Percentiles rank a stretch among this genome's conserved stretches.
These are phyloP conservation scores for Glyphotaelius pellucidus DNA, from an alignment of 2,888 invertebrate genomes.

Conservation along the genomic window DNA sequence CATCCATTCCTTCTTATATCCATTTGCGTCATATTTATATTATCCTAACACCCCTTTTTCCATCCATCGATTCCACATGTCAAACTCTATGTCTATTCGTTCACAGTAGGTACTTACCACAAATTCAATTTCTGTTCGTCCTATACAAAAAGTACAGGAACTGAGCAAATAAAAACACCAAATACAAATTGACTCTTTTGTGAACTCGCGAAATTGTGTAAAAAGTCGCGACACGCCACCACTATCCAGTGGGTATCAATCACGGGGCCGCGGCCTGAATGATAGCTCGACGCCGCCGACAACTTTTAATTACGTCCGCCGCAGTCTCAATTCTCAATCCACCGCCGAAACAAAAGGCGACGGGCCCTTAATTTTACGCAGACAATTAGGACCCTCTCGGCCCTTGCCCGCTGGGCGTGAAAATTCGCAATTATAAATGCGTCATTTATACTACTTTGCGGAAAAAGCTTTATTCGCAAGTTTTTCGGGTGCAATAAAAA, in stretches of 20 bases:
- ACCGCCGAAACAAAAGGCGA: conserved; percentile 37
- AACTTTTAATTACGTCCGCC: conserved; percentile 63
- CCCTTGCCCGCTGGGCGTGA: conserved; percentile 3
- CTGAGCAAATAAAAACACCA: background rate
- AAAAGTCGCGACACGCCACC: background rate
- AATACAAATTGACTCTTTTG: background rate
- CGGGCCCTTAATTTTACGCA: conserved; percentile 15
- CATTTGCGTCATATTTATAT: background rate
- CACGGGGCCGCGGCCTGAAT: conserved; percentile 53
- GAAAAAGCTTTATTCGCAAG: background rate
- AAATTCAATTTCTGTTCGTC: background rate
- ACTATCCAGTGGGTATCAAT: conserved; percentile 58
- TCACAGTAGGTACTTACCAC: background rate
- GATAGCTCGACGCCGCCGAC: conserved; percentile 58
- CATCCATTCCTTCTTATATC: background rate
- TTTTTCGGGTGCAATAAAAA: conserved; percentile 3
- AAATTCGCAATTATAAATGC: conserved; percentile 17
- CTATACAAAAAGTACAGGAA: background rate
- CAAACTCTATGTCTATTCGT: background rate
- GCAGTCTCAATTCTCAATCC: conserved; percentile 61
- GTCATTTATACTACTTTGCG: background rate
- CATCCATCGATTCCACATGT: too few relatives aligned
- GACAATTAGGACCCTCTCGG: conserved; percentile 16
- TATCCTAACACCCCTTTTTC: background rate
- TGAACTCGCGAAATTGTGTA: background rate